Evolutionary conservation across 1,140 invertebrate species (phyloP).

Genomic region (Heliconius melpomene): DNA sequence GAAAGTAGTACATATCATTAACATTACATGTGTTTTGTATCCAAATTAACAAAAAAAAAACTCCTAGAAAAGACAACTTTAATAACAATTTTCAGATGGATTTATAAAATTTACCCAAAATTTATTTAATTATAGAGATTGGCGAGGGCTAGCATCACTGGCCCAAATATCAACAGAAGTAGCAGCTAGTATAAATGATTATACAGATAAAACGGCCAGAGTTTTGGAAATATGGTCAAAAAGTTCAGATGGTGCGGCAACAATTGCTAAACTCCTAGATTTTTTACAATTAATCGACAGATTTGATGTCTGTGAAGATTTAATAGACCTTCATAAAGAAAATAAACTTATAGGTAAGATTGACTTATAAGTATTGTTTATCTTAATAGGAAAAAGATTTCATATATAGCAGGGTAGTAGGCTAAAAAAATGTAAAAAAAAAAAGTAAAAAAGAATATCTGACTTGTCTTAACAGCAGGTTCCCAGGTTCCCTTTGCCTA

Average conservation of each 20-base stretch:
- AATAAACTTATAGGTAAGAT: slow-evolving; percentile 52
- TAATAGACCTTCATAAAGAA: slow-evolving; percentile 76
- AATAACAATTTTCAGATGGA: no score
- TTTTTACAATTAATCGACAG: slow-evolving; percentile 83
- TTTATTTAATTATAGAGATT: slow-evolving; percentile 81
- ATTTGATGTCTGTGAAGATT: slow-evolving; percentile 85
- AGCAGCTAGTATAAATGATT: slow-evolving; percentile 72
- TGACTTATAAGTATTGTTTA: not conserved
- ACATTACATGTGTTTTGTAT: no score
- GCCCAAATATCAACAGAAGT: slow-evolving; percentile 76
- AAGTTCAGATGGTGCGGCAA: slow-evolving; percentile 64
- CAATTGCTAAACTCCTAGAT: slow-evolving; percentile 78
- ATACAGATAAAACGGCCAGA: slow-evolving; percentile 78
- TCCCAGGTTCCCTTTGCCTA: no score
- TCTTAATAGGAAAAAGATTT: no score
- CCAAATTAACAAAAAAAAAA: no score
- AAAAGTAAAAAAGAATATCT: no score
- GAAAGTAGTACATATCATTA: no score
- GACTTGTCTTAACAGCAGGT: no score
- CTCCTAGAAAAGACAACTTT: not conserved
- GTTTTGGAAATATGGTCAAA: slow-evolving; percentile 80
- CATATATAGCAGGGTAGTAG: no score
- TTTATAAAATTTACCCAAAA: not conserved
- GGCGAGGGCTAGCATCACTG: slow-evolving; percentile 84
- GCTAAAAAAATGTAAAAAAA: no score